Evolutionary conservation across 2,888 invertebrate genomes (phyloP), one percentile per base, ranked within the genome.

Genomic region (Leucophenga montana): DNA sequence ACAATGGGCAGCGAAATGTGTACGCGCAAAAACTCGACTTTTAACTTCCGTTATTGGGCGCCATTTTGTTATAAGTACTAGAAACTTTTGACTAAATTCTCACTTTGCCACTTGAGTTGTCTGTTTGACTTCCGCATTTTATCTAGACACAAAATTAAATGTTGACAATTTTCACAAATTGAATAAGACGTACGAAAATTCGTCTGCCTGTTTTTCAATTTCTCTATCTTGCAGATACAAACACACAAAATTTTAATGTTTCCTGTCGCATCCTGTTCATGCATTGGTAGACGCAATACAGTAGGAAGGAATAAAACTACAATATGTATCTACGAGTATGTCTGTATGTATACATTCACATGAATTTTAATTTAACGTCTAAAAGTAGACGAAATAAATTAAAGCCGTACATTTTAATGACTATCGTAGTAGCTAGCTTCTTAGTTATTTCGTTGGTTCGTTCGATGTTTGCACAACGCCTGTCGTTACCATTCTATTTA

Each of bases 121-220:
- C 62, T 64, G 62, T 46, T 46, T 64, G 8, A 46, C 62, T 64
- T 64, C 62, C 62, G 62, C 48, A 44, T 9, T 22, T 14, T 33
- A 18, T 18, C 59, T 33, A 59, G 33, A 14, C 56, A 31, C 59
- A 59, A 14, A n/a, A 33, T 31, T 59, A 33, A 59, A 31, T 33
- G 33, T 59, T 59, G 59, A 59, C 27, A 59, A 64, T 64, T 64
- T 64, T 64, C 48, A 46, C 62, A 64, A 64, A 64, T 64, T 48
- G 46, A 64, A 64, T 64, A 64, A 64, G 62, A 46, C 62, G 18
- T 33, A 16, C 18, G 14, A 61, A 39, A 16, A 14, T 44, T 39
- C 20, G 44, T 62, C 61, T 20, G 56, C 18, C 22, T 22, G 16
- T 13, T 1, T 46, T 46, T n/a, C 46, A 46, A 46, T 46, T 2